Evolutionary conservation across 30 jellyfish, hydroid and myxozoan species (phyloP), one percentile per base, ranked within the genome.

Genomic region (Rhopilema esculentum): DNA sequence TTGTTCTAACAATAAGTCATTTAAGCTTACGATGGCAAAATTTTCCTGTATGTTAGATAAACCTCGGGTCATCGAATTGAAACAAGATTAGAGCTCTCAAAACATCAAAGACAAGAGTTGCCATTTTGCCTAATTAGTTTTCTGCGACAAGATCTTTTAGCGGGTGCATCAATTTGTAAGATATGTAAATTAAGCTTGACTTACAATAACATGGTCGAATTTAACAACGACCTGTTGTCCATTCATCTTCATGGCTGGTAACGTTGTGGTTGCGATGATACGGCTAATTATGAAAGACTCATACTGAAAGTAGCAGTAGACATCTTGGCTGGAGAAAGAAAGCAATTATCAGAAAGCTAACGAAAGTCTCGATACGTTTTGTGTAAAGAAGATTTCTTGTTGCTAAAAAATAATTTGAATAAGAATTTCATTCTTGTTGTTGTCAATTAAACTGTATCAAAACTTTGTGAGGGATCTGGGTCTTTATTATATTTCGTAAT

Each of bases 141-240:
- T n/a, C n/a, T n/a, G n/a, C n/a, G n/a, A 40, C 57, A 40, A 12
- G 57, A 40, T 6, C 12, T 40, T 40, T 6, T 40, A 40, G 57
- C 57, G 57, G n/a, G n/a, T n/a, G n/a, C n/a, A n/a, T n/a, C 12
- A 40, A 2, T 40, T 40, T 40, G 57, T 6, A 6, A 12, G 57
- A 12, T 40, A 6, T 6, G 12, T 40, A 12, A 6, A 40, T 40
- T 40, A 12, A 40, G 57, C 57, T 6, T 40, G 57, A 95, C 99
- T 79, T 88, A 96, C 99, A 66, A 96, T 77, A 0, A 86, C 84
- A 40, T 96, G 99, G 17, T 96, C 99, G 80, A 96, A 88, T 30
- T 67, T 51, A 53, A 96, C 97, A 65, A 91, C 98, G 1, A 91
- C 78, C 15, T 68, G 33, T 18, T 72, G 85, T 16, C 74, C 83